Conservation (phyloP, 2,888 invertebrate species). For the Chrysolina haemoptera region DNA sequence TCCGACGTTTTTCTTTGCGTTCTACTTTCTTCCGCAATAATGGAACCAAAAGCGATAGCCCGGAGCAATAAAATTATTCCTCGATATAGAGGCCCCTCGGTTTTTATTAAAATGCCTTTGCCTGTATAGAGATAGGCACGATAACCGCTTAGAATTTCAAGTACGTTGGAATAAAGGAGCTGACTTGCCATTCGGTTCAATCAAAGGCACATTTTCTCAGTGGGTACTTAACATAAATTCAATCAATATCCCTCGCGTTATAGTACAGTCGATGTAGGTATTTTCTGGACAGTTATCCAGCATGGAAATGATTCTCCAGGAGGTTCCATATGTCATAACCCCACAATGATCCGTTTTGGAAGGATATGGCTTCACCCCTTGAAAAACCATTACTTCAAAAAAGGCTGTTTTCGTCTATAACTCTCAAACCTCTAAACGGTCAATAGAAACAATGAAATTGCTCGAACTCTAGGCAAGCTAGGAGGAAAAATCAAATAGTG, state of each 20-base stretch:
- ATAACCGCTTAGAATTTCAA: constrained; percentile 27
- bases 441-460: too few relatives aligned
- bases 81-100: not conserved
- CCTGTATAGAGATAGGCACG: constrained; percentile 16
- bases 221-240: constrained; percentile 61
- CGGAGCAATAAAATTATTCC: constrained; percentile 24
- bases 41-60: constrained; percentile 9
- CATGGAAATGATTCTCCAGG: too few relatives aligned
- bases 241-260: constrained; percentile 57
- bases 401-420: too few relatives aligned
- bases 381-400: too few relatives aligned
- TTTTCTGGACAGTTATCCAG: too few relatives aligned
- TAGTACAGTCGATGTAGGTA: too few relatives aligned
- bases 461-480: too few relatives aligned
- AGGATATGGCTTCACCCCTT: too few relatives aligned
- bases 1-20: not conserved
- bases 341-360: too few relatives aligned
- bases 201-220: constrained; percentile 58
- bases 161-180: constrained; percentile 31
- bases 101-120: constrained; percentile 29
- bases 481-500: too few relatives aligned
- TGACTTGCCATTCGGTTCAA: constrained; percentile 51
- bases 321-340: too few relatives aligned
- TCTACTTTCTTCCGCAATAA: not conserved
- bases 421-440: too few relatives aligned